Percentiles rank a stretch among this genome's conserved stretches.
Evolutionary conservation across 2,888 invertebrate species (phyloP).

Genomic region (Zootermopsis nevadensis): DNA sequence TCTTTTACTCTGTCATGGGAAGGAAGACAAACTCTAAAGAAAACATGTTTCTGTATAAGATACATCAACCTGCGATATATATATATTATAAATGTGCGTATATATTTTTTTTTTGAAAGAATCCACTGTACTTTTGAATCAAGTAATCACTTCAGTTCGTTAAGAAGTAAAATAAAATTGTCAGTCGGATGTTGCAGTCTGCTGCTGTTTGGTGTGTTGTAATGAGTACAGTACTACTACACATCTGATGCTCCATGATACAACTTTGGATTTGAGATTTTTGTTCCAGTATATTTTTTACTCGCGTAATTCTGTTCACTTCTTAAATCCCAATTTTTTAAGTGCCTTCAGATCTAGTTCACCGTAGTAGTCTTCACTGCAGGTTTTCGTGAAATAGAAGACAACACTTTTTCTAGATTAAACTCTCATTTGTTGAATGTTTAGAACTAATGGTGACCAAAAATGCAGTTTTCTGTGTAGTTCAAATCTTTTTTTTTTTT

Average conservation of each 20-base stretch:
- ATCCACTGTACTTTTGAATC: slow-evolving; percentile 2
- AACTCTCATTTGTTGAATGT: neutral
- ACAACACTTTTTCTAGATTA: slow-evolving; percentile 6
- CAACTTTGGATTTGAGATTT: neutral
- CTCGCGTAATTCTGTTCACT: slow-evolving; percentile 54
- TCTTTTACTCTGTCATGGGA: neutral
- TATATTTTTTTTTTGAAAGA: neutral
- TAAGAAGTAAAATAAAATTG: neutral
- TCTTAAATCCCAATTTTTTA: slow-evolving; percentile 83
- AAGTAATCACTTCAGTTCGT: neutral
- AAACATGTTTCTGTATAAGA: slow-evolving; percentile 1
- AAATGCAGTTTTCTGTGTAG: neutral
- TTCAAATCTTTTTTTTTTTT: too few relatives aligned
- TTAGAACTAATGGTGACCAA: neutral
- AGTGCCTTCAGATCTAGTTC: slow-evolving; percentile 89
- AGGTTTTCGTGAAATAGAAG: slow-evolving; percentile 54
- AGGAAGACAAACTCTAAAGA: neutral
- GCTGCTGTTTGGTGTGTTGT: neutral
- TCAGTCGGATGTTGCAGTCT: neutral
- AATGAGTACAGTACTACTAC: neutral
- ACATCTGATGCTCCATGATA: neutral
- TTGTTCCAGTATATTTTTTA: neutral
- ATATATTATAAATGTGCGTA: too few relatives aligned
- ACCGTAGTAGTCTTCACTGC: slow-evolving; percentile 92
- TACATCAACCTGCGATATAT: neutral